A percentile compares a stretch with the other conserved stretches of the same genome.
Evolutionary conservation across 1,140 invertebrate genomes (phyloP).

Genomic region (Drosophila pseudoananassae): DNA sequence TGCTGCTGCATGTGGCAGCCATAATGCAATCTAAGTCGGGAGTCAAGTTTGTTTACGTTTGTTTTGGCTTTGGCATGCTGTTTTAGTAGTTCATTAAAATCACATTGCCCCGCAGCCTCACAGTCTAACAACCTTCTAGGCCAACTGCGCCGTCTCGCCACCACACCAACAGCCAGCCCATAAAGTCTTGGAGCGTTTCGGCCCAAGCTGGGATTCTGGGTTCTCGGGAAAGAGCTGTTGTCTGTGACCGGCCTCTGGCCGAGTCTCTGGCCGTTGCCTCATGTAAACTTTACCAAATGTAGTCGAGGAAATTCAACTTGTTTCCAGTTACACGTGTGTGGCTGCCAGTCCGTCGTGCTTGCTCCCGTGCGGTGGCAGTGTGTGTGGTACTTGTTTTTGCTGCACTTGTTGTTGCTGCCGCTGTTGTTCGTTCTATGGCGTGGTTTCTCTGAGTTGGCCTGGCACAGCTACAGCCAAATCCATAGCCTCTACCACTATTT

Average conservation of each 20-base stretch:
- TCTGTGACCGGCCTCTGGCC: background rate
- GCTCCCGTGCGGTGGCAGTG: slow-evolving; percentile 11
- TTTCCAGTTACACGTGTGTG: slow-evolving; percentile 68
- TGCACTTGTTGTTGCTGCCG: slow-evolving; percentile 38
- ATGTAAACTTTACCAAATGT: slow-evolving; percentile 79
- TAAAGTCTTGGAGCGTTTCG: slow-evolving; percentile 6
- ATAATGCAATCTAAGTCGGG: slow-evolving; percentile 59
- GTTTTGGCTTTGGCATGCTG: slow-evolving; percentile 51
- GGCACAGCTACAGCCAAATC: background rate
- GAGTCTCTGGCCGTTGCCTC: slow-evolving; percentile 32
- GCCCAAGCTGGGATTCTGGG: slow-evolving; percentile 18
- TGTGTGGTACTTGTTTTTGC: slow-evolving; percentile 50
- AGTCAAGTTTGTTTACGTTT: slow-evolving; percentile 67
- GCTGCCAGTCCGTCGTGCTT: slow-evolving; percentile 7
- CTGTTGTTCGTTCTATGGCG: slow-evolving; percentile 13
- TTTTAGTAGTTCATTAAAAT: slow-evolving; percentile 80
- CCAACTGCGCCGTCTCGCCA: background rate
- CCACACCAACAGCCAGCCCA: background rate
- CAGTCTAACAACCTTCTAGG: background rate
- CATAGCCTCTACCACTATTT: slow-evolving; percentile 53
- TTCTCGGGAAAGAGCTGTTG: slow-evolving; percentile 37
- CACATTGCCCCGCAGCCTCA: slow-evolving; percentile 39
- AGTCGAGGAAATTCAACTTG: slow-evolving; percentile 76
- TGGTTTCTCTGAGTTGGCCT: slow-evolving; percentile 8
- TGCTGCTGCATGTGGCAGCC: slow-evolving; percentile 35